Evolutionary conservation across 2,888 invertebrate species (phyloP).

Genomic region (Octodonta nipae): DNA sequence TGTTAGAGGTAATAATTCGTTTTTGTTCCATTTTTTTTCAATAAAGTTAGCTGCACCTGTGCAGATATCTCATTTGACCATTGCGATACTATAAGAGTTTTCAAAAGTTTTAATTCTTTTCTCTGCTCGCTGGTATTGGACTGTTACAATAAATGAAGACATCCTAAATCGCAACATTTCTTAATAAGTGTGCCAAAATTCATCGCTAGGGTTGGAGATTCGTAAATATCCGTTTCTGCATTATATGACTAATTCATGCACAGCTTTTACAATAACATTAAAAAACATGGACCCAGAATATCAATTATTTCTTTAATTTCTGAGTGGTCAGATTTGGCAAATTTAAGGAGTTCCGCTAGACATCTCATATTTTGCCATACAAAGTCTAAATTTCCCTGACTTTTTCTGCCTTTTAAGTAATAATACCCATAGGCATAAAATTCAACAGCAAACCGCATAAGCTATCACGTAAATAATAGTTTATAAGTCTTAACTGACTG

Average conservation of each 20-base stretch:
- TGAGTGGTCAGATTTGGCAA: background rate
- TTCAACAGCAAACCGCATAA: too few species aligned
- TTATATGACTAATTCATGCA: slow-evolving; percentile 5
- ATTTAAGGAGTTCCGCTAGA: slow-evolving; percentile 3
- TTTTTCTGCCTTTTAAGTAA: slow-evolving; percentile 13
- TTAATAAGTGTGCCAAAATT: slow-evolving; percentile 16
- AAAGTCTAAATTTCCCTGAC: slow-evolving; percentile 13
- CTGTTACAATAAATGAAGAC: slow-evolving; percentile 13
- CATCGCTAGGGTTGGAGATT: slow-evolving; percentile 5
- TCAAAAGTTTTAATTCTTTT: slow-evolving; percentile 16
- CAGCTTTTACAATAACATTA: background rate
- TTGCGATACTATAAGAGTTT: slow-evolving; percentile 16
- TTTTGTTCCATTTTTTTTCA: slow-evolving; percentile 18
- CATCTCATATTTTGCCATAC: slow-evolving; percentile 12
- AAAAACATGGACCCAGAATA: slow-evolving; percentile 3
- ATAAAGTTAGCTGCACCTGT: slow-evolving; percentile 16
- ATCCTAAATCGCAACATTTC: slow-evolving; percentile 18
- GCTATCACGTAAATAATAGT: too few species aligned
- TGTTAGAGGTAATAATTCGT: slow-evolving; percentile 16
- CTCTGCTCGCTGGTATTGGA: slow-evolving; percentile 9
- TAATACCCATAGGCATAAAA: slow-evolving; percentile 14
- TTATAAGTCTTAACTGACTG: too few species aligned
- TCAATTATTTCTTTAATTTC: slow-evolving; percentile 1
- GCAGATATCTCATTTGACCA: slow-evolving; percentile 19
- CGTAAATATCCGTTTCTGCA: slow-evolving; percentile 4